Conservation (phyloP, 1,140 invertebrate genomes). For the Myzus persicae region DNA sequence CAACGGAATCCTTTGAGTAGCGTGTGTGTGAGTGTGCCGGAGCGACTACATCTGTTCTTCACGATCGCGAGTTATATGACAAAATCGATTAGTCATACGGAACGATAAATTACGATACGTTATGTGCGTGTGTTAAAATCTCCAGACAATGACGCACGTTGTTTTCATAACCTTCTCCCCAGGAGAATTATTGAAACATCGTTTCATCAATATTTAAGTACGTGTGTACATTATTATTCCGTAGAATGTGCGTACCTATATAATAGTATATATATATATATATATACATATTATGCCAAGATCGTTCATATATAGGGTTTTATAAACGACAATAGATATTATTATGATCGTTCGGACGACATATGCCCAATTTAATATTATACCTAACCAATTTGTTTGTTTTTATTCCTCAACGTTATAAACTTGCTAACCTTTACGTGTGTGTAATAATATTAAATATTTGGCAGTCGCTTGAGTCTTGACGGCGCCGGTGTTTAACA, state of each 20-base stretch:
- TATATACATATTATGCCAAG: not conserved
- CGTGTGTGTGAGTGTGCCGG: not conserved
- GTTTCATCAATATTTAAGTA: slow-evolving; percentile 16
- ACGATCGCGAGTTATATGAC: not conserved
- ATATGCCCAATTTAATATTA: not conserved
- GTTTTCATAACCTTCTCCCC: slow-evolving; percentile 26
- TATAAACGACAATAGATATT: not conserved
- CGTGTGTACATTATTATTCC: slow-evolving; percentile 8
- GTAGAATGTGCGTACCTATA: slow-evolving; percentile 10
- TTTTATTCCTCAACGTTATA: not conserved
- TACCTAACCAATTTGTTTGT: not conserved
- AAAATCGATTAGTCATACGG: slow-evolving; percentile 36
- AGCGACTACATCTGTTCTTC: not conserved
- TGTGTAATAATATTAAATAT: not conserved
- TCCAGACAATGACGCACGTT: slow-evolving; percentile 35
- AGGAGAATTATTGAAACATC: not conserved
- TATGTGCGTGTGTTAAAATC: slow-evolving; percentile 24
- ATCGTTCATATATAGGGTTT: not conserved
- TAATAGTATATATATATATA: not conserved
- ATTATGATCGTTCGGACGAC: not conserved
- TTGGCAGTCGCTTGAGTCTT: not conserved
- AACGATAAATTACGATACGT: not conserved
- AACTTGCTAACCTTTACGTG: not conserved
- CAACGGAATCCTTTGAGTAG: slow-evolving; percentile 26
- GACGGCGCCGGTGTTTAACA: no score